Evolutionary conservation across 2,113 vertebrate genomes (phyloP).

Genomic region (Ginglymostoma cirratum): DNA sequence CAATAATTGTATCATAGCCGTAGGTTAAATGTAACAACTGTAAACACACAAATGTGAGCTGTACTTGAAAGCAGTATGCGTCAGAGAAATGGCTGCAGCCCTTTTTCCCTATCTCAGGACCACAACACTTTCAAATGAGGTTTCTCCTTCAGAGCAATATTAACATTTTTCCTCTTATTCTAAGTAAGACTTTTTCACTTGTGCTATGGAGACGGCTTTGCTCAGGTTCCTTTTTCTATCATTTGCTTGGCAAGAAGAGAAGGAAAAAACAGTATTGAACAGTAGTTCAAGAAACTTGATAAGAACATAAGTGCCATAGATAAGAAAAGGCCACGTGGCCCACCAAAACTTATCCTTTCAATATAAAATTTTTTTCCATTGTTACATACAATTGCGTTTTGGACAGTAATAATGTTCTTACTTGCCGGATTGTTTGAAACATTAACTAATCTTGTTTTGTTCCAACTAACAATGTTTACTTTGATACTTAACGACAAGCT

Average conservation of each 20-base stretch:
- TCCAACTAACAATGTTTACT: not conserved
- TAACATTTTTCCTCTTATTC: not conserved
- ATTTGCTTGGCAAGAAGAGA: not conserved
- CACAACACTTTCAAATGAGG: not conserved
- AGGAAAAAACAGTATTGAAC: not conserved
- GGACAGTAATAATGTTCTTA: not conserved
- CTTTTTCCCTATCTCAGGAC: not conserved
- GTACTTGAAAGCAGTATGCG: not conserved
- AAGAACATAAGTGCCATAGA: not conserved
- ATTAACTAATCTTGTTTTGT: not conserved
- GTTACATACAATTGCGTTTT: not conserved
- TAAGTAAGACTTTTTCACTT: not conserved
- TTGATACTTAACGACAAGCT: not conserved
- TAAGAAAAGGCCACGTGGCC: not conserved
- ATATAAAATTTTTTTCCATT: not conserved
- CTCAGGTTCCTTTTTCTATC: not conserved
- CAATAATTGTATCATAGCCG: not conserved
- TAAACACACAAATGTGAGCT: not conserved
- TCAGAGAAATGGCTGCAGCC: not conserved
- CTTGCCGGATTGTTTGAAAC: slow-evolving; percentile 12
- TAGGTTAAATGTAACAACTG: not conserved
- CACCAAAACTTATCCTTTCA: not conserved
- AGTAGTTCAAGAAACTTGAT: not conserved
- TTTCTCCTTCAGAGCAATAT: not conserved
- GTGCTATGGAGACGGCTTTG: not conserved